Evolutionary conservation across 2,888 invertebrate species (phyloP).

Genomic region (Ellobium chinense): DNA sequence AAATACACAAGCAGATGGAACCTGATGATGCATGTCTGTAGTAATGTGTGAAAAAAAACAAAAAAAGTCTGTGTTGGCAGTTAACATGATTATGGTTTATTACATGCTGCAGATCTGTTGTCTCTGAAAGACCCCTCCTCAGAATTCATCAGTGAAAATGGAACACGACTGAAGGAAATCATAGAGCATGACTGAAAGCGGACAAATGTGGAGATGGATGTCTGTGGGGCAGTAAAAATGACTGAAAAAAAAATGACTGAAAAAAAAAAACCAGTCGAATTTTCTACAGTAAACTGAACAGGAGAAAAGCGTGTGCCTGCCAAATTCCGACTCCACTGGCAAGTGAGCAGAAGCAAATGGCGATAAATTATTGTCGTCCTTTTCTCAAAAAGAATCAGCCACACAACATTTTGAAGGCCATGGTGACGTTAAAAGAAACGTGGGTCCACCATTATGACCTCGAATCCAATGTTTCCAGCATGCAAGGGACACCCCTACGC

Average conservation of each 20-base stretch:
- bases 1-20: not conserved
- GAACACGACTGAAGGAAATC: not conserved
- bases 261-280: no score
- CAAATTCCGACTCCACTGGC: not conserved
- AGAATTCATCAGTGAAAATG: not conserved
- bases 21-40: no score
- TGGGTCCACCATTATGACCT: conserved; percentile 1
- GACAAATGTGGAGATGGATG: not conserved
- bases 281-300: not conserved
- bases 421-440: conserved; percentile 10
- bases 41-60: no score
- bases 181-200: not conserved
- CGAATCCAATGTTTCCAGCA: conserved; percentile 10
- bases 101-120: not conserved
- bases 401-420: not conserved
- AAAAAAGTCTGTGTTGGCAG: no score
- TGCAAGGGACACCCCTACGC: conserved; percentile 20
- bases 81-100: not conserved
- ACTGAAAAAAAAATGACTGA: not conserved
- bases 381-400: not conserved
- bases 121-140: not conserved
- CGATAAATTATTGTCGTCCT: not conserved
- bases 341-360: no score
- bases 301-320: not conserved
- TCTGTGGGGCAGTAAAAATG: not conserved